These are phyloP conservation scores for Odocoileus virginianus DNA, from an alignment of 2,113 vertebrate genomes.

Conservation along the genomic window DNA sequence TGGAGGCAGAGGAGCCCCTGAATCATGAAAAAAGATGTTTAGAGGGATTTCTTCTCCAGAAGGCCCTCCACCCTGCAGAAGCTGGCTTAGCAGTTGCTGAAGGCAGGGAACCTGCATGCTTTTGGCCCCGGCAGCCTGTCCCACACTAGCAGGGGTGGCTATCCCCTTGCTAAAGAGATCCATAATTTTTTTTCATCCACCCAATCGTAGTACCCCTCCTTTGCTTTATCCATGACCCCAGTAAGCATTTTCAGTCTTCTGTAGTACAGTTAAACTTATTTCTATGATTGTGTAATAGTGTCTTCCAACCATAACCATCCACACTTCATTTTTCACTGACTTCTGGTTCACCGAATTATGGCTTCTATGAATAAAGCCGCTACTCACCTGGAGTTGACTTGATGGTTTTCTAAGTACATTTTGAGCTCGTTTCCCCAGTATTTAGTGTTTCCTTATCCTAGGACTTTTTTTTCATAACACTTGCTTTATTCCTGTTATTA, in stretches of 20 bases:
- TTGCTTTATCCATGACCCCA: not conserved
- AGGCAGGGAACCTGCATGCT: too few relatives aligned
- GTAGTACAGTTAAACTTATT: not conserved
- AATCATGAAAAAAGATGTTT: not conserved
- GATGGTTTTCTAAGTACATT: not conserved
- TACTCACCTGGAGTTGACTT: not conserved
- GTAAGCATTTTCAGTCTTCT: not conserved
- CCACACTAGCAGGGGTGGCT: not conserved
- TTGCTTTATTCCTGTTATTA: not conserved
- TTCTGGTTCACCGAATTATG: not conserved
- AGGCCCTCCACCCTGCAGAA: not conserved
- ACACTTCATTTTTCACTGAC: not conserved
- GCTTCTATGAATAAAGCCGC: not conserved
- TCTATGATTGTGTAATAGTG: not conserved
- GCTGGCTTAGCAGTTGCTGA: not conserved
- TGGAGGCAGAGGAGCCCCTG: not conserved
- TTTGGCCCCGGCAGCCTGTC: rapidly evolving
- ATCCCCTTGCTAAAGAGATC: not conserved
- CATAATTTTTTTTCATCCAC: not conserved
- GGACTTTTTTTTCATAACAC: not conserved
- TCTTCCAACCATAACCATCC: not conserved
- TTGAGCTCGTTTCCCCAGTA: not conserved
- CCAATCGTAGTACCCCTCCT: not conserved
- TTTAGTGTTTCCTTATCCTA: not conserved
- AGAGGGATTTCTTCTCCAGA: not conserved